A percentile compares a stretch with the other conserved stretches of the same genome.
phyloP scores from a whole-genome alignment of 2,888 invertebrate species.

The Odontothrips loti region DNA sequence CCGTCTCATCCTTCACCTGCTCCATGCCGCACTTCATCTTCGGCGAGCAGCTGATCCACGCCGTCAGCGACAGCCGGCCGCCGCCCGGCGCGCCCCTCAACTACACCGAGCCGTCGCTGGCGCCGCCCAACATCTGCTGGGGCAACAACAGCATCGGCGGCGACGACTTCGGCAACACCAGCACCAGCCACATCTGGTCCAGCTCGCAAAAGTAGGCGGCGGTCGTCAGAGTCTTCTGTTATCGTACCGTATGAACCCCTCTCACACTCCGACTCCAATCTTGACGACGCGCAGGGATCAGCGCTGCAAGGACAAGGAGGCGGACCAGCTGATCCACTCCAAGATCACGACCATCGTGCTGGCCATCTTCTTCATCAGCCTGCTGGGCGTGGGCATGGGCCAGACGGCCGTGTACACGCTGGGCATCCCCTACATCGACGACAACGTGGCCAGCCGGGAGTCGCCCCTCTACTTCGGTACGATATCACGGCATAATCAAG shows the following conservation, averaged over 20 bases:
- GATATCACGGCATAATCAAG: conserved; percentile 39
- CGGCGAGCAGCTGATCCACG: conserved; percentile 65
- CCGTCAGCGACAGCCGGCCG: conserved; percentile 46
- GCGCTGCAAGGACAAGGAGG: conserved; percentile 55
- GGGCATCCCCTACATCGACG: conserved; percentile 90
- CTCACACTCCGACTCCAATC: background rate
- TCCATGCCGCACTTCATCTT: conserved; percentile 84
- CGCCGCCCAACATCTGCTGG: conserved; percentile 38
- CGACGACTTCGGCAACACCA: conserved; percentile 34
- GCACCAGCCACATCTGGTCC: background rate
- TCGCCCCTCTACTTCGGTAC: conserved; percentile 88
- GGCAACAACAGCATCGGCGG: conserved; percentile 27
- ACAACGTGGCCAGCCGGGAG: conserved; percentile 87
- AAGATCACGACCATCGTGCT: conserved; percentile 76
- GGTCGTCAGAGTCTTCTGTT: background rate
- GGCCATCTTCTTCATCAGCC: conserved; percentile 81
- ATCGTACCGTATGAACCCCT: background rate
- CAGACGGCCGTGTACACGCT: conserved; percentile 89
- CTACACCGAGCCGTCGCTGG: conserved; percentile 33
- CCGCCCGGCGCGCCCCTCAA: conserved; percentile 34
- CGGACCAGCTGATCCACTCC: conserved; percentile 59
- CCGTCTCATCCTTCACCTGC: conserved; percentile 78
- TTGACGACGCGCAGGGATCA: conserved; percentile 28
- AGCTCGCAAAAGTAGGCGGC: background rate
- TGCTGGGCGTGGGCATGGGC: conserved; percentile 85